Conservation (phyloP, 2,797 vertebrate species). For the Poeciliopsis turneri region DNA sequence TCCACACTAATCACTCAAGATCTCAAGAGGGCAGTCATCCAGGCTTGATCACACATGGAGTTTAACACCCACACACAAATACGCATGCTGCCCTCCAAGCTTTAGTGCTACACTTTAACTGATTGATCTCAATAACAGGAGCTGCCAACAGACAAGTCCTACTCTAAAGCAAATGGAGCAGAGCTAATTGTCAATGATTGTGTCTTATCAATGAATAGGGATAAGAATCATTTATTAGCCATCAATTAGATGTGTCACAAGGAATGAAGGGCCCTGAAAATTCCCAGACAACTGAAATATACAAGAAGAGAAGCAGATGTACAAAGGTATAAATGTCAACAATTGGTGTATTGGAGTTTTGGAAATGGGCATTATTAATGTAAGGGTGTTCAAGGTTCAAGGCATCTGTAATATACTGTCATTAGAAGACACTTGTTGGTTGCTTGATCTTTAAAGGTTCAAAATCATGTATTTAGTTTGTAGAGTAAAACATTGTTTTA, state of each 20-base stretch:
- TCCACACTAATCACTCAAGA: constrained; percentile 71
- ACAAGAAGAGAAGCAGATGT: not conserved
- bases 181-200: constrained; percentile 62
- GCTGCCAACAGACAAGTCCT: constrained; percentile 55
- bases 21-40: constrained; percentile 60
- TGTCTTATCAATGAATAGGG: constrained; percentile 63
- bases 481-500: not conserved
- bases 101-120: constrained; percentile 65
- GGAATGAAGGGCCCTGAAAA: constrained; percentile 20
- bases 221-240: constrained; percentile 66
- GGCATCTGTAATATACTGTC: not conserved
- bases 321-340: not conserved
- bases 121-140: constrained; percentile 73
- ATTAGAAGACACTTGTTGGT: not conserved
- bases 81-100: constrained; percentile 45
- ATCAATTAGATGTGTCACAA: constrained; percentile 48
- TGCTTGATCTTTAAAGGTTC: not conserved
- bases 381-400: not conserved
- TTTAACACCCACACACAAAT: constrained; percentile 35
- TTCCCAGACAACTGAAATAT: constrained; percentile 6
- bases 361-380: not conserved
- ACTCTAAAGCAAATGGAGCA: constrained; percentile 57
- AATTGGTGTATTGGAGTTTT: not conserved
- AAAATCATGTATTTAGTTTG: not conserved
- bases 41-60: constrained; percentile 59